Conservation (phyloP, 2,113 vertebrate species). For the Crypturellus undulatus region DNA sequence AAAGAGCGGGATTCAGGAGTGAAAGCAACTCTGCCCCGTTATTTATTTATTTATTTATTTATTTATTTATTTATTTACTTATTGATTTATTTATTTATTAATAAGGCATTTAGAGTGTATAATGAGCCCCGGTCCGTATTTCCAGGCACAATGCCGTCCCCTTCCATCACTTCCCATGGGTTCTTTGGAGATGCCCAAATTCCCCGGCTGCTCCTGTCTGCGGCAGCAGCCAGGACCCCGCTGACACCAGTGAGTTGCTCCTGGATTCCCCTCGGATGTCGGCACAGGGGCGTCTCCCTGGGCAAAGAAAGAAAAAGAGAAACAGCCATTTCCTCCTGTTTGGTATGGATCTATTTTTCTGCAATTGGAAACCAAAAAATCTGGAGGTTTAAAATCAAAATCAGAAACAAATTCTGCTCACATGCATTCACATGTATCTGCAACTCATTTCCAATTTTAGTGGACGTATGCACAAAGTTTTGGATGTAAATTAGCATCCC, state of each 20-base stretch:
- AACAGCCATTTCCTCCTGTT: neutral
- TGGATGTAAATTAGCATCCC: neutral
- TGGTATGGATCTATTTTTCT: neutral
- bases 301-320: neutral
- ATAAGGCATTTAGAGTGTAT: neutral
- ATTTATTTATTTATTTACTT: too few species aligned
- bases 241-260: slow-evolving; percentile 30
- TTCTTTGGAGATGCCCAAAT: neutral
- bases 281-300: neutral
- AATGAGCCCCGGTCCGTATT: neutral
- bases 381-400: neutral
- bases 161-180: neutral
- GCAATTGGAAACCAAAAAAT: neutral
- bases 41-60: neutral
- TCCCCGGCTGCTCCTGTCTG: neutral
- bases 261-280: neutral
- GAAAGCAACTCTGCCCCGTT: neutral
- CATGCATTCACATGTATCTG: neutral
- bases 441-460: neutral
- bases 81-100: neutral
- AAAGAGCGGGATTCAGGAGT: neutral
- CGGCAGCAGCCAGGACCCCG: slow-evolving; percentile 36
- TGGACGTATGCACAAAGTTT: neutral
- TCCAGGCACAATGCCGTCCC: neutral
- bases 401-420: neutral